Evolutionary conservation across 1,140 invertebrate species (phyloP).

Genomic region (Rhagoletis zephyria): DNA sequence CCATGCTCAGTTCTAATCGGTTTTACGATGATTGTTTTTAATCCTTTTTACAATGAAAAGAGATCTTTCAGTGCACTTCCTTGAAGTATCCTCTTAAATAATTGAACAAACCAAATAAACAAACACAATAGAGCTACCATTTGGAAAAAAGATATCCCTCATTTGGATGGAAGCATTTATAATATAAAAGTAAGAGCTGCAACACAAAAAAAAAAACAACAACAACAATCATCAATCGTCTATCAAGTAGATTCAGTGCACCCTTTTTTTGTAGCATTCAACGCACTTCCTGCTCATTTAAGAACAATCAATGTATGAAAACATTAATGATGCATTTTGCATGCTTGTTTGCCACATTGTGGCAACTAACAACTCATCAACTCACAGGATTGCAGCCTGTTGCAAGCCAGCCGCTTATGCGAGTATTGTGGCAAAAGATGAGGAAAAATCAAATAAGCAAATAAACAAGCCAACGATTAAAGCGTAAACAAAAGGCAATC

Average conservation of each 20-base stretch:
- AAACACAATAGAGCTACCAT: not conserved
- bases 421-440: not conserved
- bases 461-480: constrained; percentile 47
- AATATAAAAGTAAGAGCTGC: not conserved
- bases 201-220: not conserved
- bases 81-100: constrained; percentile 8
- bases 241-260: not conserved
- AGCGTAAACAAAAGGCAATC: constrained; percentile 49
- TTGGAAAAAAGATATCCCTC: not conserved
- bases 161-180: not conserved
- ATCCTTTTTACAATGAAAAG: not conserved
- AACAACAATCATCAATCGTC: not conserved
- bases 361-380: not conserved
- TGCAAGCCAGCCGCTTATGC: constrained; percentile 25
- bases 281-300: constrained; percentile 45
- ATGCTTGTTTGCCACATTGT: constrained; percentile 15
- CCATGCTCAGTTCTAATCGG: too few relatives aligned
- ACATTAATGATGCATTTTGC: constrained; percentile 41
- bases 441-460: constrained; percentile 43
- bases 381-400: constrained; percentile 28
- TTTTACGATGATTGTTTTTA: not conserved
- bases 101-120: constrained; percentile 4
- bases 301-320: constrained; percentile 46
- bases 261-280: not conserved
- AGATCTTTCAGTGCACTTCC: not conserved